Evolutionary conservation across 1,140 invertebrate genomes (phyloP).

Genomic region (Dendroctonus valens): DNA sequence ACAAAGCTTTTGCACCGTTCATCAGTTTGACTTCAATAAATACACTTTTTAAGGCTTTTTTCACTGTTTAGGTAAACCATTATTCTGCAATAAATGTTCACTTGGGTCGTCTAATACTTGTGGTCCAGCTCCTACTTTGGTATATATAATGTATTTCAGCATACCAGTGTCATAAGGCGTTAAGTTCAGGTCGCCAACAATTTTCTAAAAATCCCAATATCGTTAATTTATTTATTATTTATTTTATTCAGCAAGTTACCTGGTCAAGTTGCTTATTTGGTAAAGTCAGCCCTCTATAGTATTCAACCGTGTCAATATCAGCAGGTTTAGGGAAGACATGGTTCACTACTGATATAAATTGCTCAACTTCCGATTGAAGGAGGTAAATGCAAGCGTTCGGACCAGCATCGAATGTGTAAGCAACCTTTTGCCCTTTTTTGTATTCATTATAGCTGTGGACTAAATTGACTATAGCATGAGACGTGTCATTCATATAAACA

Average conservation of each 20-base stretch:
- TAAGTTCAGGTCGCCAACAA: slow-evolving; percentile 51
- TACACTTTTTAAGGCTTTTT: too few species aligned
- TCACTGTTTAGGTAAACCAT: slow-evolving; percentile 51
- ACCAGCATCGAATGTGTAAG: slow-evolving; percentile 97
- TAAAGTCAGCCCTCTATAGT: slow-evolving; percentile 55
- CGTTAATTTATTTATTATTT: neutral
- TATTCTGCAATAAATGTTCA: slow-evolving; percentile 58
- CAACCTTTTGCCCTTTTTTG: slow-evolving; percentile 65
- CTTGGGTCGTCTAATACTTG: slow-evolving; percentile 49
- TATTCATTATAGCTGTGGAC: slow-evolving; percentile 80
- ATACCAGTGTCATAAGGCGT: slow-evolving; percentile 54
- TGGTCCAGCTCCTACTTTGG: slow-evolving; percentile 73
- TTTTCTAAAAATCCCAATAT: slow-evolving; percentile 48
- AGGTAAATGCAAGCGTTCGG: slow-evolving; percentile 94
- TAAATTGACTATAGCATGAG: slow-evolving; percentile 74
- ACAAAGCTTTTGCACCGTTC: too few species aligned
- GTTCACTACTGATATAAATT: slow-evolving; percentile 65
- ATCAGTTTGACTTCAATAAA: neutral
- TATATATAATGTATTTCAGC: slow-evolving; percentile 83
- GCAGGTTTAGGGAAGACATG: slow-evolving; percentile 74
- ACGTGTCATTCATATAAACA: slow-evolving; percentile 88
- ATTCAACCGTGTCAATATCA: slow-evolving; percentile 50
- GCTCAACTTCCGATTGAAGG: slow-evolving; percentile 71
- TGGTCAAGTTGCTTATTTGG: slow-evolving; percentile 14
- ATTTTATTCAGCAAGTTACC: slow-evolving; percentile 12